Evolutionary conservation across 2,888 invertebrate genomes (phyloP), one percentile per base, ranked within the genome.

Genomic region (Trichacis sp.): DNA sequence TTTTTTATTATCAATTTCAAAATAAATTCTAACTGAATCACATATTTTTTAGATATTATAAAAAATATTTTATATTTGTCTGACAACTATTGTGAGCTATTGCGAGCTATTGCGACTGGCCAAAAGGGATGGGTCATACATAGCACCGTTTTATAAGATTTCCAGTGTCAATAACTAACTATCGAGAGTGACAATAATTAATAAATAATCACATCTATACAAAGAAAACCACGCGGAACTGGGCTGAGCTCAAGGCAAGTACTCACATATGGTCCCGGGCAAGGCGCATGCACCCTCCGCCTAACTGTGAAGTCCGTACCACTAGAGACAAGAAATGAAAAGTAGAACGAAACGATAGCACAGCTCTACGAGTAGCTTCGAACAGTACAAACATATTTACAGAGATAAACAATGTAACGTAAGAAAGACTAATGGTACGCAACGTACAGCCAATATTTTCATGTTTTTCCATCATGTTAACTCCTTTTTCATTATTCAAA

Each of bases 281-380:
- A 82, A 83, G 84, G 84, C 80, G 83, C 84, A 84, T 83, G 83
- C 84, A 84, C 84, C 84, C 84, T 84, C 83, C 82, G 84, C 84
- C 84, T 84, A 84, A 84, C 84, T 84, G 82, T 84, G 84, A 82
- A 84, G 83, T 83, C 84, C 84, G 84, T 84, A 84, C 84, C 84
- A 84, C 84, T 84, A 84, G 76, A 84, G 80, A 83, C 76, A 83
- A 80, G 70, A 83, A 82, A 81, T 74, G 73, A 79, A 77, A 80
- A 77, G 73, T 79, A 81, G 77, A 83, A 82, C 75, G 71, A 79
- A 81, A 82, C 74, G 49, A 71, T 70, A 72, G 62, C 69, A 65
- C 50, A 71, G 61, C 72, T 68, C 73, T 73, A 74, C 66, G 19
- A 59, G 52, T 68, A 64, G 66, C 68, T 48, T 65, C 43, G 42